Conservation (phyloP, 2,888 invertebrate genomes). For the Tenthredo distinguenda region DNA sequence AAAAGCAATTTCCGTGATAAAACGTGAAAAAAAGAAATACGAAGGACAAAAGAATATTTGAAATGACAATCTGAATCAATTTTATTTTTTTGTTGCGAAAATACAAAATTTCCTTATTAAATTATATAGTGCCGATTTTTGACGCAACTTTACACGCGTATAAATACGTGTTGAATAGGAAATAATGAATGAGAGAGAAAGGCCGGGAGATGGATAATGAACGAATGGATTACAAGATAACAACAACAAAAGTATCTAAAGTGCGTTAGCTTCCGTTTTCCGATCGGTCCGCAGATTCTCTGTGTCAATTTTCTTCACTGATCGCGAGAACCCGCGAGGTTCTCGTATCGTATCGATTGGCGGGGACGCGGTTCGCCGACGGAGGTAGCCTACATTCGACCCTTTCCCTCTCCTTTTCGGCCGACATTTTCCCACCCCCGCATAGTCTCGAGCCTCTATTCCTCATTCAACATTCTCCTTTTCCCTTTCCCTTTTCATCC, state of each 20-base stretch:
- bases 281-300: neutral
- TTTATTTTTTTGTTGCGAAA: no score
- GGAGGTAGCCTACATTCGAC: constrained; percentile 74
- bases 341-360: constrained; percentile 72
- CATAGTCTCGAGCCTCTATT: constrained; percentile 60
- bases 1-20: no score
- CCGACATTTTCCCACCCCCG: constrained; percentile 54
- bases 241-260: neutral
- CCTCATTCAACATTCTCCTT: constrained; percentile 72
- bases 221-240: neutral
- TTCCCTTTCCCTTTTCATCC: constrained; percentile 53
- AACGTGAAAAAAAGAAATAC: neutral
- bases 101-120: no score
- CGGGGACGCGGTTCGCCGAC: constrained; percentile 75
- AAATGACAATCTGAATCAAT: no score
- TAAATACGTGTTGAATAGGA: neutral
- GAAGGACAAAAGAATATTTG: no score
- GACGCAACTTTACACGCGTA: neutral
- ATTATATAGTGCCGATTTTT: neutral
- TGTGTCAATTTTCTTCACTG: constrained; percentile 53
- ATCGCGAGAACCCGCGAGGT: constrained; percentile 28
- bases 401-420: constrained; percentile 60
- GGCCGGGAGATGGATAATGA: neutral
- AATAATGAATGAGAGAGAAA: neutral
- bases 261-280: neutral